Conservation (phyloP, 2,888 invertebrate genomes). For the Mythimna impura region DNA sequence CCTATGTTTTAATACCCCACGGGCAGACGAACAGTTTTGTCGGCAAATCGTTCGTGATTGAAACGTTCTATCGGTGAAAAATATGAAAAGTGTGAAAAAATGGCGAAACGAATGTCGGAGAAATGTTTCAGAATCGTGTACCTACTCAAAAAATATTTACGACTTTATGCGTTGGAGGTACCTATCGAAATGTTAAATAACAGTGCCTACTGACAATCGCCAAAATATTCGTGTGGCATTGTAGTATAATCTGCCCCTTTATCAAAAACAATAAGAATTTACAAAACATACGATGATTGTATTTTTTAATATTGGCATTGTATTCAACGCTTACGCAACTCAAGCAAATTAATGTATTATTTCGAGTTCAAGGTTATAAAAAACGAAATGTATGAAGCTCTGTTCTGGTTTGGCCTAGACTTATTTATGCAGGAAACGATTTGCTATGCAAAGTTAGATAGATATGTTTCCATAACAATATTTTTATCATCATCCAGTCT, state of each 20-base stretch:
- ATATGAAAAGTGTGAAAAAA: too few relatives aligned
- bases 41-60: too few relatives aligned
- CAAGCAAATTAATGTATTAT: slow-evolving; percentile 13
- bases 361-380: slow-evolving; percentile 34
- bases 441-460: too few relatives aligned
- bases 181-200: not conserved
- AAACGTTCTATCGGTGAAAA: too few relatives aligned
- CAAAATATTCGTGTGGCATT: not conserved
- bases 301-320: slow-evolving; percentile 1
- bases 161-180: too few relatives aligned
- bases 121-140: too few relatives aligned
- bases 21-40: too few relatives aligned
- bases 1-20: too few relatives aligned
- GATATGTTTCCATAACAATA: too few relatives aligned
- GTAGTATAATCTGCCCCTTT: not conserved
- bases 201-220: not conserved
- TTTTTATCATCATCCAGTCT: too few relatives aligned
- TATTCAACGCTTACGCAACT: slow-evolving; percentile 13
- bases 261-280: slow-evolving; percentile 8
- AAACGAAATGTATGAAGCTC: slow-evolving; percentile 10
- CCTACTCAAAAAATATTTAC: too few relatives aligned
- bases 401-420: slow-evolving; percentile 7
- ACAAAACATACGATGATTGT: slow-evolving; percentile 1
- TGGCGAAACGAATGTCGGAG: too few relatives aligned
- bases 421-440: not conserved